Evolutionary conservation across 1,140 invertebrate genomes (phyloP).

Genomic region (Stenopsyche tienmushanensis): DNA sequence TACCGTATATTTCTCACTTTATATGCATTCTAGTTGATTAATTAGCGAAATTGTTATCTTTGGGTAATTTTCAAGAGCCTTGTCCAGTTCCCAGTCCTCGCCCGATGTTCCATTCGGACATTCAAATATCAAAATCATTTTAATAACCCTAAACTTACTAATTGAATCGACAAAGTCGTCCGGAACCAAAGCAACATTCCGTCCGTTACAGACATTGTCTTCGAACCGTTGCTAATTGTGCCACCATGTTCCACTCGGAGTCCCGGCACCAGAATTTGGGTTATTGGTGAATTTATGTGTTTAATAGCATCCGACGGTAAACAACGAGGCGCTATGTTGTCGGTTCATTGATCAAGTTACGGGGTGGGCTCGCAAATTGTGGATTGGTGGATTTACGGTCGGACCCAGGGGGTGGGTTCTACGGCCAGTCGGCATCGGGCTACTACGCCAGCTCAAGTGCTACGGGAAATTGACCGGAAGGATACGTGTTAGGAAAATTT

Average conservation of each 20-base stretch:
- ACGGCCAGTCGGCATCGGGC: background rate
- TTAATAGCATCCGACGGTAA: constrained; percentile 36
- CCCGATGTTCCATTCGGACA: too few relatives aligned
- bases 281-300: constrained; percentile 35
- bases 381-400: constrained; percentile 11
- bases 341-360: constrained; percentile 39
- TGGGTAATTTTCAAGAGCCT: too few relatives aligned
- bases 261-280: constrained; percentile 22
- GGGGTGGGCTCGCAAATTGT: constrained; percentile 13
- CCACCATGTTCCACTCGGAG: background rate
- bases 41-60: too few relatives aligned
- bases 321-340: constrained; percentile 31
- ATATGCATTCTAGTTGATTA: too few relatives aligned
- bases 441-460: background rate
- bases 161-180: background rate
- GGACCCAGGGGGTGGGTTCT: constrained; percentile 1
- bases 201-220: background rate
- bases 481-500: constrained; percentile 9
- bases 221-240: constrained; percentile 5
- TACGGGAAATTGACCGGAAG: constrained; percentile 11
- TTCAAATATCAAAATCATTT: background rate
- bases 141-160: background rate
- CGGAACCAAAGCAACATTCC: background rate
- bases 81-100: too few relatives aligned
- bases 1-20: too few relatives aligned